A percentile compares a stretch with the other conserved stretches of the same genome.
These are phyloP conservation scores for Aporophyla lueneburgensis DNA, from an alignment of 2,888 invertebrate genomes.

Conservation along the genomic window DNA sequence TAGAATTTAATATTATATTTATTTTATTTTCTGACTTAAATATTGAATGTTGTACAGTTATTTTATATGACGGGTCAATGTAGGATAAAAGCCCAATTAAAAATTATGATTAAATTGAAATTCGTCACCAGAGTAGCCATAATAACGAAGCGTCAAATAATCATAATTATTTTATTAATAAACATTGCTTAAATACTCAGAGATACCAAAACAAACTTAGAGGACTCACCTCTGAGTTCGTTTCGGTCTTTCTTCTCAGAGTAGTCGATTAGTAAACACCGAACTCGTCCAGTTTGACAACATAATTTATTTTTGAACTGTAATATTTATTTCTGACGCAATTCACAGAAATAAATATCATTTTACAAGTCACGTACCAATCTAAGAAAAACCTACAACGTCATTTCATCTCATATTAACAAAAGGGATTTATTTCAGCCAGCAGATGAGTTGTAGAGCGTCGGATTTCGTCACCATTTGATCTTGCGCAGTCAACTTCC, in stretches of 20 bases:
- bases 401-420: slow-evolving; percentile 21
- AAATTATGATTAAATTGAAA: not conserved
- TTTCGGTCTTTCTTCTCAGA: too few relatives aligned
- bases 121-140: too few relatives aligned
- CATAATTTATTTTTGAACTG: too few relatives aligned
- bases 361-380: not conserved
- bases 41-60: not conserved
- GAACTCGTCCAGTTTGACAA: too few relatives aligned
- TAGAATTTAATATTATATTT: not conserved
- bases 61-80: not conserved
- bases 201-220: too few relatives aligned
- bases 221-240: too few relatives aligned
- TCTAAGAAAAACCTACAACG: not conserved
- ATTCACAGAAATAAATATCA: too few relatives aligned
- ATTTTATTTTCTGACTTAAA: not conserved
- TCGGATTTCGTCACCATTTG: slow-evolving; percentile 48
- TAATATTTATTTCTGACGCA: too few relatives aligned
- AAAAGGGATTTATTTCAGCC: slow-evolving; percentile 41
- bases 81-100: not conserved
- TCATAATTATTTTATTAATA: not conserved
- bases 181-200: not conserved
- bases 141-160: not conserved
- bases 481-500: slow-evolving; percentile 52
- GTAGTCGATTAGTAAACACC: too few relatives aligned
- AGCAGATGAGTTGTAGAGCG: slow-evolving; percentile 52